These are phyloP conservation scores for Idaea biselata DNA, from an alignment of 2,888 invertebrate species.

Conservation along the genomic window DNA sequence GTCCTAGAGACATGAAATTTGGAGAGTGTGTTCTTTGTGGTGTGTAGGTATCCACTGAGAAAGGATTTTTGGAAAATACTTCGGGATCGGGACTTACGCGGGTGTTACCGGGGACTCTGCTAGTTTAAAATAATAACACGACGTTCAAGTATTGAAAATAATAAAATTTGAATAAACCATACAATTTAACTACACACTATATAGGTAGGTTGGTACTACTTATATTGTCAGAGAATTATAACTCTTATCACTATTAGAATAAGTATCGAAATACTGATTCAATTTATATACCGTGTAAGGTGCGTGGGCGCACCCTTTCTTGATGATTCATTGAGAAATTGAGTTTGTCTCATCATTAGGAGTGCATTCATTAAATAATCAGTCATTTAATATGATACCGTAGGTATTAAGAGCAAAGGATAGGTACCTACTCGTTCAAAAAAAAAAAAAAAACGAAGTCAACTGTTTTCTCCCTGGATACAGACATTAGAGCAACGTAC, in stretches of 20 bases:
- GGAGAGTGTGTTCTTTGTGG: too few species aligned
- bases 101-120: too few species aligned
- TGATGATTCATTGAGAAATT: constrained; percentile 1
- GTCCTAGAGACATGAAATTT: too few species aligned
- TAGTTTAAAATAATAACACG: too few species aligned
- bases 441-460: too few species aligned
- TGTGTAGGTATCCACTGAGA: too few species aligned
- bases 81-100: too few species aligned
- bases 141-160: too few species aligned
- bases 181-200: constrained; percentile 38
- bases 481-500: too few species aligned
- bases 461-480: too few species aligned
- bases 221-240: not conserved
- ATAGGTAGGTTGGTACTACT: constrained; percentile 2
- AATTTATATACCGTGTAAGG: not conserved
- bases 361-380: not conserved
- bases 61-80: too few species aligned
- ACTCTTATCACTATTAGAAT: not conserved
- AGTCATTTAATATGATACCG: not conserved
- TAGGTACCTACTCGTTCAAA: too few species aligned
- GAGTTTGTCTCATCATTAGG: not conserved
- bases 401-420: not conserved
- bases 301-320: constrained; percentile 35
- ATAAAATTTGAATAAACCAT: constrained; percentile 40
- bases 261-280: not conserved